These are phyloP conservation scores for Caenorhabditis drosophilae DNA, from an alignment of 2,888 invertebrate species.

Conservation along the genomic window DNA sequence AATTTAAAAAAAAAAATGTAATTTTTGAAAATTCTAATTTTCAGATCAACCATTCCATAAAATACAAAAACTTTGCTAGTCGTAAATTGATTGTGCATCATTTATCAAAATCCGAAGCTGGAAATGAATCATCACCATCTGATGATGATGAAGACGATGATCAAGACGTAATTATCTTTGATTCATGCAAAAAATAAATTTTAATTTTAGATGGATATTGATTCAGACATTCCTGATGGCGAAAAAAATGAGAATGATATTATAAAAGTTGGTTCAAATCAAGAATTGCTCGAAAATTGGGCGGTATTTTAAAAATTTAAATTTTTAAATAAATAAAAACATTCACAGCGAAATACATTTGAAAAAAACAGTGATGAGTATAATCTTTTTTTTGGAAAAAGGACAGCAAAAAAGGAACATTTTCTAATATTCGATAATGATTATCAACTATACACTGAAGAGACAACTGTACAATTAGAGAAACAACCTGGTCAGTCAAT, in stretches of 20 bases:
- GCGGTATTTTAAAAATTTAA: no score
- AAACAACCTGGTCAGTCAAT: no score
- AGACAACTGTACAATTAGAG: no score
- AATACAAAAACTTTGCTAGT: no score
- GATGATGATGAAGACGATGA: not conserved
- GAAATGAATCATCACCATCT: not conserved
- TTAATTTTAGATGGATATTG: not conserved
- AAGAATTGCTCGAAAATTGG: slow-evolving; percentile 30
- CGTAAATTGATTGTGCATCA: no score
- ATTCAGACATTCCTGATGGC: not conserved
- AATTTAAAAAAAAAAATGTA: no score
- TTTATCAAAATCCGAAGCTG: not conserved
- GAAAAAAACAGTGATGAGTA: slow-evolving; percentile 8
- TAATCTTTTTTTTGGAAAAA: slow-evolving; percentile 13
- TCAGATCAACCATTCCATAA: no score
- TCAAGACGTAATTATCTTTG: not conserved
- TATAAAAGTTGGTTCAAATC: slow-evolving; percentile 7
- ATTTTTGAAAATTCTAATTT: no score
- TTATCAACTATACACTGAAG: no score
- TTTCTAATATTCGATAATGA: no score
- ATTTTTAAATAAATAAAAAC: not conserved
- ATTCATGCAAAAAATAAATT: not conserved
- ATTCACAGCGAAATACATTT: slow-evolving; percentile 18
- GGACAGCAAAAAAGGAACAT: no score
- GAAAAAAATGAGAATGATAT: not conserved